Percentiles rank a stretch among this genome's conserved stretches.
Evolutionary conservation across 2,113 vertebrate species (phyloP).

Genomic region (Brachyistius frenatus): DNA sequence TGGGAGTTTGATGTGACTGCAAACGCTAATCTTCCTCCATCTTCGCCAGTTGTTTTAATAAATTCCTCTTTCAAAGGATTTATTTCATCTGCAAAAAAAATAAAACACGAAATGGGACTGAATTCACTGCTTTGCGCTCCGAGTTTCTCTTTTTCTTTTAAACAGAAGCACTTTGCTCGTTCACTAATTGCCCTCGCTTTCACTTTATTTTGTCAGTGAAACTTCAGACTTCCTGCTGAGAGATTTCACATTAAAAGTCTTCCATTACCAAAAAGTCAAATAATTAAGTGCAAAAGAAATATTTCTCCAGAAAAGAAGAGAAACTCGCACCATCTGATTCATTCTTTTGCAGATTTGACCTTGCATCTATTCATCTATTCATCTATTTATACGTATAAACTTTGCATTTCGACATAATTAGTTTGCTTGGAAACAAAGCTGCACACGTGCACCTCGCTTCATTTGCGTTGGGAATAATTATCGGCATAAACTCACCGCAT

Average conservation of each 20-base stretch:
- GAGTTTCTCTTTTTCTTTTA: too few relatives aligned
- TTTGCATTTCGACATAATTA: neutral
- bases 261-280: neutral
- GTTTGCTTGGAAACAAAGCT: slow-evolving; percentile 8
- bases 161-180: too few relatives aligned
- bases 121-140: too few relatives aligned
- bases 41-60: neutral
- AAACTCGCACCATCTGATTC: too few relatives aligned
- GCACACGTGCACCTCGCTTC: neutral
- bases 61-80: too few relatives aligned
- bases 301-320: neutral
- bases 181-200: too few relatives aligned
- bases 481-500: neutral
- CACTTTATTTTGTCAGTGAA: neutral
- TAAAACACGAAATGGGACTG: too few relatives aligned
- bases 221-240: neutral
- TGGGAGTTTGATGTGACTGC: neutral
- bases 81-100: neutral
- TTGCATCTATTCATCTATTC: too few relatives aligned
- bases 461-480: neutral
- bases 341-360: too few relatives aligned
- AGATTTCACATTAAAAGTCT: neutral
- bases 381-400: too few relatives aligned
- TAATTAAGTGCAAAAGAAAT: neutral
- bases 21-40: neutral